Conservation (phyloP, 2,888 invertebrate species). For the Eurytoma californica region DNA sequence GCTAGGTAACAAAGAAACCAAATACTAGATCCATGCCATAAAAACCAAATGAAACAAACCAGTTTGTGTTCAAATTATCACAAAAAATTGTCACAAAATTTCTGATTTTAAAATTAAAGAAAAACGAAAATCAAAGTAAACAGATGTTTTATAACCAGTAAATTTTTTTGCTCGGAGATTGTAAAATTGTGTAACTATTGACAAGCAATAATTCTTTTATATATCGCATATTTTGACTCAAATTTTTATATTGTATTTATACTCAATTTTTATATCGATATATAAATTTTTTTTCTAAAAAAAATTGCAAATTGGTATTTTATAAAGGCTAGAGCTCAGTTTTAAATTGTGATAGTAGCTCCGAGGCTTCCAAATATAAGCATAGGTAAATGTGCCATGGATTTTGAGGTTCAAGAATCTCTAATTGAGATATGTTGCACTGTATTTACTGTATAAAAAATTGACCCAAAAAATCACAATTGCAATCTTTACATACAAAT, state of each 20-base stretch:
- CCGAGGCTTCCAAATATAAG: slow-evolving; percentile 53
- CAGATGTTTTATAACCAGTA: slow-evolving; percentile 10
- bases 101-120: slow-evolving; percentile 17
- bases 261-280: slow-evolving; percentile 15
- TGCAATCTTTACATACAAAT: slow-evolving; percentile 28
- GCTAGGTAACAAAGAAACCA: slow-evolving; percentile 68
- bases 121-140: slow-evolving; percentile 24
- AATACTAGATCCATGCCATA: slow-evolving; percentile 74
- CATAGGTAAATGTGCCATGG: slow-evolving; percentile 60
- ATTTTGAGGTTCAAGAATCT: slow-evolving; percentile 55
- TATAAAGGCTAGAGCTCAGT: slow-evolving; percentile 53
- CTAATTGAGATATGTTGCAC: slow-evolving; percentile 42
- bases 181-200: slow-evolving; percentile 24
- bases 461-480: slow-evolving; percentile 36
- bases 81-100: slow-evolving; percentile 60
- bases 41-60: slow-evolving; percentile 73
- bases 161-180: slow-evolving; percentile 33
- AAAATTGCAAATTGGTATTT: slow-evolving; percentile 51
- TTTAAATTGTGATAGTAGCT: slow-evolving; percentile 55
- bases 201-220: slow-evolving; percentile 33
- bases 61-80: slow-evolving; percentile 72
- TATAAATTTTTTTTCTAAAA: slow-evolving; percentile 22
- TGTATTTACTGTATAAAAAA: slow-evolving; percentile 41
- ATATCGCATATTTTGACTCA: slow-evolving; percentile 13
- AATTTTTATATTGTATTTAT: slow-evolving; percentile 36